Percentiles rank a stretch among this genome's conserved stretches.
phyloP scores from a whole-genome alignment of 2,113 vertebrate genomes.

The Malurus elegans region DNA sequence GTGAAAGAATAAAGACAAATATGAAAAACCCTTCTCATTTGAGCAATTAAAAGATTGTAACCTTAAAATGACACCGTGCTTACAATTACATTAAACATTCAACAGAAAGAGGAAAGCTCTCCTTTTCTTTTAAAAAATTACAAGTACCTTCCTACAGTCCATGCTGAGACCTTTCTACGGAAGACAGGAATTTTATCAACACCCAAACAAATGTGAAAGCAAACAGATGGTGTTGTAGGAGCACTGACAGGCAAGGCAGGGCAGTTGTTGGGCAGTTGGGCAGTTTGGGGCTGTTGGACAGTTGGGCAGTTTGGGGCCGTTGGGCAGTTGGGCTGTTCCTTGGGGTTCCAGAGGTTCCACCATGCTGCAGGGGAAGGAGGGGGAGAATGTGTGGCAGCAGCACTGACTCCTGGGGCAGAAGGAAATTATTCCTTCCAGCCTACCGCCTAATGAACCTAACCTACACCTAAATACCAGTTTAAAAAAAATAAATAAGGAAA shows the following conservation, averaged over 20 bases:
- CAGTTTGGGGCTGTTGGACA: background rate
- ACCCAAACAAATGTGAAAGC: background rate
- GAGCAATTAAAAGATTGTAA: background rate
- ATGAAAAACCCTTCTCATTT: background rate
- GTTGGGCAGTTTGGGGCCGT: background rate
- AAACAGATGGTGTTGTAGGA: too few relatives aligned
- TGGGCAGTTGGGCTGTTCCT: background rate
- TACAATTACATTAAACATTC: background rate
- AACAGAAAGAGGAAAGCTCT: background rate
- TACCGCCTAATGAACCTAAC: background rate
- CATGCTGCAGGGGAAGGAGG: background rate
- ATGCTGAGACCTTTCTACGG: background rate
- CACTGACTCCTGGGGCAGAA: background rate
- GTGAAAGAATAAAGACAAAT: background rate
- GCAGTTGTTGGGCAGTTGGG: background rate
- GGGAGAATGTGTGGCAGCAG: background rate
- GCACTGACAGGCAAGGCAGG: background rate
- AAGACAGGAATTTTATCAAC: background rate
- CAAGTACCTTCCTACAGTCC: background rate
- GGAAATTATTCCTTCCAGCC: background rate
- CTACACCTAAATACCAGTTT: background rate
- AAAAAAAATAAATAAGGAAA: background rate
- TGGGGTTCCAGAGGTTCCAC: background rate
- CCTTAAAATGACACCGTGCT: background rate
- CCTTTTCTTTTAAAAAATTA: background rate